Conservation (phyloP, 2,113 vertebrate species). For the Tragelaphus imberbis region DNA sequence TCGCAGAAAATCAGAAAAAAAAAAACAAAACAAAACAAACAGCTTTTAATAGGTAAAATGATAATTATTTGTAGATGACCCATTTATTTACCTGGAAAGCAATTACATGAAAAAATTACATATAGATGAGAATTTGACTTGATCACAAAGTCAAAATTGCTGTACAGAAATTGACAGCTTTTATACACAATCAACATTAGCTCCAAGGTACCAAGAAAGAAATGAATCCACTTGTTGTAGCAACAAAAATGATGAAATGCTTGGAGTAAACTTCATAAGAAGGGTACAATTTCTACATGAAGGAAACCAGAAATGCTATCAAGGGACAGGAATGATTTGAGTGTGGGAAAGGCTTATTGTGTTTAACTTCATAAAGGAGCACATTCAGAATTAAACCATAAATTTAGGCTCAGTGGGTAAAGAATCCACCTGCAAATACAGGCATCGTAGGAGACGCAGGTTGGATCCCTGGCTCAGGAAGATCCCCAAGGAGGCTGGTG, state of each 20-base stretch:
- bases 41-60: background rate
- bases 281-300: background rate
- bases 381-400: background rate
- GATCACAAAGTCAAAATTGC: background rate
- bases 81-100: background rate
- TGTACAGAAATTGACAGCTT: background rate
- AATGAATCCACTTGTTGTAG: background rate
- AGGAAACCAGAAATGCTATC: background rate
- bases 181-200: background rate
- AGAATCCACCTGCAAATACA: background rate
- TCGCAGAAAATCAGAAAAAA: background rate
- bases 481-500: background rate
- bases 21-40: background rate
- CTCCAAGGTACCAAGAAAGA: background rate
- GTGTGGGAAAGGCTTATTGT: background rate
- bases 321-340: background rate
- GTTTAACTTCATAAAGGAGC: background rate
- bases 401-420: background rate
- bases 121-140: background rate
- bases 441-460: rapidly evolving
- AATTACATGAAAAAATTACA: background rate
- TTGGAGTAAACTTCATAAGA: background rate
- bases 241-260: background rate
- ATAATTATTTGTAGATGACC: background rate
- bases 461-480: background rate